Evolutionary conservation across 1,140 invertebrate species (phyloP), one percentile per base, ranked within the genome.

Genomic region (Micrasema longulum): DNA sequence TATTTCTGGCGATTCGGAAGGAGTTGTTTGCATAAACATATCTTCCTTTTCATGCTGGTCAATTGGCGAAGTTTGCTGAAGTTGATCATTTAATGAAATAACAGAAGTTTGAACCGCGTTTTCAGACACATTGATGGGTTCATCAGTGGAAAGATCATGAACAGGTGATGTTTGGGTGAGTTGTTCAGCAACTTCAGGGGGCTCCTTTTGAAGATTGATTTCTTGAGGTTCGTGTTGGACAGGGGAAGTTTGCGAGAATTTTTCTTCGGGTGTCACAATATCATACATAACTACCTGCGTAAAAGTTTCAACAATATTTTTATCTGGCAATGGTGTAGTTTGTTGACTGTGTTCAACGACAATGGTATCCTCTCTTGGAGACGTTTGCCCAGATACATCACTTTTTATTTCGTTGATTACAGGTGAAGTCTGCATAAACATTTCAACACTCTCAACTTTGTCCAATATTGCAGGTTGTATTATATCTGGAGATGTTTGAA

Each of bases 401-500:
- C 76, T 81, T 1, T 83, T 80, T n/a, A 80, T 80, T 38, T 83
- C 84, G 4, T 83, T 80, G 16, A 81, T 80, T 11, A 82, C 85
- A 2, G 86, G 83, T 36, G 82, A 83, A 1, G 88, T 89, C 79
- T 90, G 89, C 62, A 87, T 82, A 41, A 85, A 85, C 65, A 79
- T 84, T 74, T 89, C 88, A 10, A 78, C 77, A 3, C 83, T 87
- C 69, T 85, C 81, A 38, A 78, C 79, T 71, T 79, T 80, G 48
- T 77, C 45, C 22, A 76, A 76, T 26, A 50, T 64, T 4, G 76
- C 81, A 73, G 85, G 84, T 52, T 78, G 76, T 12, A 84, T 79
- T 41, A 84, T 77, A 77, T 89, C 87, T 2, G 88, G 88, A 5
- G 87, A 87, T 16, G 89, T 91, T 81, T 91, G 89, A 16, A 87